A percentile compares a stretch with the other conserved stretches of the same genome.
Evolutionary conservation across 2,113 vertebrate species (phyloP).

Genomic region (Onychostruthus taczanowskii): DNA sequence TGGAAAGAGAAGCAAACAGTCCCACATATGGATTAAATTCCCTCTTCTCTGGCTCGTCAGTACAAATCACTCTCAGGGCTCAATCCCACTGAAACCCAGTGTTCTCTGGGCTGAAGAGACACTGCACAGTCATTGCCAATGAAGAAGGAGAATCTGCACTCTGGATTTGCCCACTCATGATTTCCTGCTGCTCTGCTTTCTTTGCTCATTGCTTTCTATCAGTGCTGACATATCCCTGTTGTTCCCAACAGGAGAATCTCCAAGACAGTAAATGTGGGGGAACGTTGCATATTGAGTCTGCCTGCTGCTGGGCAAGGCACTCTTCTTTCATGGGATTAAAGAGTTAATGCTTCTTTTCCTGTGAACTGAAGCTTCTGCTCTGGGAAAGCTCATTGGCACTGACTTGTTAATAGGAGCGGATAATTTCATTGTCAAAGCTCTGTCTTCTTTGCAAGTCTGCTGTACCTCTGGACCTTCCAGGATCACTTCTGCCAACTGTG

Average conservation of each 20-base stretch:
- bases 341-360: not conserved
- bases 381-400: not conserved
- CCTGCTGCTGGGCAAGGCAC: not conserved
- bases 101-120: not conserved
- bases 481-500: not conserved
- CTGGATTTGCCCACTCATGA: not conserved
- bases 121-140: not conserved
- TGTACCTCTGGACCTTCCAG: not conserved
- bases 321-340: not conserved
- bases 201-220: not conserved
- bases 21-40: not conserved
- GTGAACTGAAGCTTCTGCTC: not conserved
- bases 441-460: not conserved
- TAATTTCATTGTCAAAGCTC: not conserved
- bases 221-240: not conserved
- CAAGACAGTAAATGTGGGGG: rapidly evolving
- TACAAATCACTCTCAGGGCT: not conserved
- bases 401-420: not conserved
- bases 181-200: not conserved
- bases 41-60: not conserved
- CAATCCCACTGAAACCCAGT: not conserved
- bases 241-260: not conserved
- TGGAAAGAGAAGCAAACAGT: not conserved
- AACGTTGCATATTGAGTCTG: not conserved
- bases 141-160: not conserved